Evolutionary conservation across 2,113 vertebrate species (phyloP), one percentile per base, ranked within the genome.

Genomic region (Synchiropus splendidus): DNA sequence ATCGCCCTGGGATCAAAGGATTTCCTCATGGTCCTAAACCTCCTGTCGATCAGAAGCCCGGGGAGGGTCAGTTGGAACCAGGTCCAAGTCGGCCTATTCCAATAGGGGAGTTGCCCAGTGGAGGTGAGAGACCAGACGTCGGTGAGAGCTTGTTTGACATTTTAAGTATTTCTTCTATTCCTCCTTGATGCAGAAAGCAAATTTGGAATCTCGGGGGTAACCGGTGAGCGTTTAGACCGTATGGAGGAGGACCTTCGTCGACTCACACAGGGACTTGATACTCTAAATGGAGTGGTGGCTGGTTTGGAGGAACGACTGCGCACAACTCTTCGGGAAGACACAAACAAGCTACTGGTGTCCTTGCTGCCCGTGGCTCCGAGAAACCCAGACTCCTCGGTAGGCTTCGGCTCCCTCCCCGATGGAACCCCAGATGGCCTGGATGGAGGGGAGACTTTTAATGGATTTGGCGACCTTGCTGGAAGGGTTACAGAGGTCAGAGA

Each of bases 401-500:
- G 87, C 51, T 91, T 97, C 0, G 92, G 88, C 3, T 72, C 86
- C 49, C 84, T 96, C 61, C 88, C 91, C 0, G 87, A 92, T 1
- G 87, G 90, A 5, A 64, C 81, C 16, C 85, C 79, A 18, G 87
- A 86, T 0, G 84, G 78, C 10, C 67, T 88, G 1, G 88, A 88
- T 18, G 86, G 89, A 48, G 74, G 79, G 0, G 82, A 86, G 21
- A 51, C 70, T 0, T 77, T 79, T 16, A 81, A 78, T 12, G 84
- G 85, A 0, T 67, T 94, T 34, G 88, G 86, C 0, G 92, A 97
- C 53, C 82, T 97, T 64, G 74, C 85, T 39, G 89, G 84, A 47
- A 90, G 86, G 42, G 91, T 97, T 62, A 88, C 87, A 0, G 91
- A 96, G 65, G 92, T 98, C 72, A 94, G 81, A 43, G 86, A 95